Evolutionary conservation across 2,113 vertebrate species (phyloP).

Genomic region (Cyprinus carpio): DNA sequence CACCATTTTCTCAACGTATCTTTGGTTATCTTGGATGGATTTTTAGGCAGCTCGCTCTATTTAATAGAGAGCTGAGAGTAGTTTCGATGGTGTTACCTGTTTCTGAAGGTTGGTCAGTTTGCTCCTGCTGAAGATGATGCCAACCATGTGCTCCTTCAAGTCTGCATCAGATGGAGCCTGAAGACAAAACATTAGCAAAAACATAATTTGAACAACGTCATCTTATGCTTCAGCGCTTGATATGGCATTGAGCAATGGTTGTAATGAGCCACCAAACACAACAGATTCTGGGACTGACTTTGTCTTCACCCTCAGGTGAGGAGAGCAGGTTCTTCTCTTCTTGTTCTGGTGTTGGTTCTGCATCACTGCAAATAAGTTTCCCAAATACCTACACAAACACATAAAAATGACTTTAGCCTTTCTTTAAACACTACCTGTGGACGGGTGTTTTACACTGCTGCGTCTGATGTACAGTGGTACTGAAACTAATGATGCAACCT

Average conservation of each 20-base stretch:
- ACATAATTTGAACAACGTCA: not conserved
- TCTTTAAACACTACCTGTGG: not conserved
- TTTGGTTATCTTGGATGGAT: not conserved
- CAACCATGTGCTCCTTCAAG: constrained; percentile 99
- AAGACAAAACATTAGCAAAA: constrained; percentile 48
- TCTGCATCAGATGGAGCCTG: constrained; percentile 97
- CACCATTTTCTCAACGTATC: too few relatives aligned
- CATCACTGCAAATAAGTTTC: constrained; percentile 96
- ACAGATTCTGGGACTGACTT: constrained; percentile 76
- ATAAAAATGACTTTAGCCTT: not conserved
- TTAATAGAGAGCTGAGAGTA: too few relatives aligned
- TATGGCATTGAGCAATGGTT: not conserved
- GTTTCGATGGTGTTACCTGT: constrained; percentile 78
- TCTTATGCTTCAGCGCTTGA: not conserved
- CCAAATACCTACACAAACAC: constrained; percentile 87
- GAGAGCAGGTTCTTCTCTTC: constrained; percentile 95
- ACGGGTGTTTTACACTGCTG: not conserved
- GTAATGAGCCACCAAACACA: not conserved
- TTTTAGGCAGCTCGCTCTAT: not conserved
- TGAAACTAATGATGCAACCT: too few relatives aligned
- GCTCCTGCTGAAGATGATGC: constrained; percentile 99
- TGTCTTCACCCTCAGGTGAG: constrained; percentile 98
- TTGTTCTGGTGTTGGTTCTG: constrained; percentile 96
- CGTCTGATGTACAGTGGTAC: not conserved
- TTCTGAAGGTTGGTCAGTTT: constrained; percentile 99